Conservation (phyloP, 2,797 vertebrate species). For the Poecilia gillii region DNA sequence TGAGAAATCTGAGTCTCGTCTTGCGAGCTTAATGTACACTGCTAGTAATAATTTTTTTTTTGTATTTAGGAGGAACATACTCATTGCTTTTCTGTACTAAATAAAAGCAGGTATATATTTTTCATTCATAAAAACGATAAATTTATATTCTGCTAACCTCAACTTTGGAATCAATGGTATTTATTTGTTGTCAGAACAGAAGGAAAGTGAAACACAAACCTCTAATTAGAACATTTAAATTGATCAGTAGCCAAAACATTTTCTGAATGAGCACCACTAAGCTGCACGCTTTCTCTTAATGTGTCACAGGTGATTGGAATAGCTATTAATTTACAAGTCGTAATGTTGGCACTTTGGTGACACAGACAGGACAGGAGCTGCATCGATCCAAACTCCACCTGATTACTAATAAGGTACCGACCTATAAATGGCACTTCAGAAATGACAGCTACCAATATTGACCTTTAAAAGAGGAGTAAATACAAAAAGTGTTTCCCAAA, state of each 20-base stretch:
- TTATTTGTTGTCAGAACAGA: neutral
- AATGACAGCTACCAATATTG: slow-evolving; percentile 73
- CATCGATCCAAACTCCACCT: slow-evolving; percentile 53
- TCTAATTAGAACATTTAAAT: neutral
- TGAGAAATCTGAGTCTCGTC: neutral
- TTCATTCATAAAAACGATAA: neutral
- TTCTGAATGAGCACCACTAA: neutral
- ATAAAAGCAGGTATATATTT: neutral
- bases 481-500: slow-evolving; percentile 61
- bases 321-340: slow-evolving; percentile 32
- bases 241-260: neutral
- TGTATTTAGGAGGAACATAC: neutral
- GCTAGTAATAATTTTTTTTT: neutral
- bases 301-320: slow-evolving; percentile 5
- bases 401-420: slow-evolving; percentile 77
- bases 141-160: neutral
- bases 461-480: slow-evolving; percentile 73
- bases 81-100: neutral
- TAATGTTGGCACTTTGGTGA: slow-evolving; percentile 32
- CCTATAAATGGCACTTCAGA: slow-evolving; percentile 76
- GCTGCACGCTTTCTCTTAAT: neutral
- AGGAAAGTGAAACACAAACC: neutral
- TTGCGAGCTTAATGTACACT: neutral
- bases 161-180: neutral
- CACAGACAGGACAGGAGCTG: slow-evolving; percentile 42